A percentile compares a stretch with the other conserved stretches of the same genome.
These are phyloP conservation scores for Daktulosphaira vitifoliae DNA, from an alignment of 1,140 invertebrate species.

Conservation along the genomic window DNA sequence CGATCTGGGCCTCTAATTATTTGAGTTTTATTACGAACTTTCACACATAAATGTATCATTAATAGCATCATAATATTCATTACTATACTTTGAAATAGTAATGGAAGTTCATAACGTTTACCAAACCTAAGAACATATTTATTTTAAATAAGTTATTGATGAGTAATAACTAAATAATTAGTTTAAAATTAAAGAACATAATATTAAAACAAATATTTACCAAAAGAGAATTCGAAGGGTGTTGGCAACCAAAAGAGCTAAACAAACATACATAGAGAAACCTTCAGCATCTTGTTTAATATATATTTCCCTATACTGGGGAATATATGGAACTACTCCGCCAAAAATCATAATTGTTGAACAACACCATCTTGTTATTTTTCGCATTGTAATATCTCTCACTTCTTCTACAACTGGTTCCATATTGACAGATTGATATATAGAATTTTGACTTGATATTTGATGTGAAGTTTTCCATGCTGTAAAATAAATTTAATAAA, in stretches of 20 bases:
- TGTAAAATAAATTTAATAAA: background rate
- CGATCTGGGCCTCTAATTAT: conserved; percentile 65
- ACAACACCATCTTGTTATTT: conserved; percentile 39
- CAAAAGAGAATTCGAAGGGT: conserved; percentile 95
- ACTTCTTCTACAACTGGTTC: conserved; percentile 40
- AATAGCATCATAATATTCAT: conserved; percentile 95
- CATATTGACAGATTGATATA: conserved; percentile 35
- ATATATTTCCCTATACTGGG: conserved; percentile 88
- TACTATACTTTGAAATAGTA: conserved; percentile 91
- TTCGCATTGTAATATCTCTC: conserved; percentile 38
- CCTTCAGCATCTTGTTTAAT: conserved; percentile 84
- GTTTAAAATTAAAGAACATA: background rate
- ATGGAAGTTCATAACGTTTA: conserved; percentile 86
- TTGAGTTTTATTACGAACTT: conserved; percentile 73
- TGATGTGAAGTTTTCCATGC: conserved; percentile 5
- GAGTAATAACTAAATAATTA: background rate
- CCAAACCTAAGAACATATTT: conserved; percentile 72
- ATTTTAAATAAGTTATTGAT: conserved; percentile 39
- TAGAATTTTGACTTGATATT: background rate
- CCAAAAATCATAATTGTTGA: conserved; percentile 73
- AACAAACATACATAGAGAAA: conserved; percentile 93
- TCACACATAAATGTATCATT: conserved; percentile 90
- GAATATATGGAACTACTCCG: conserved; percentile 77
- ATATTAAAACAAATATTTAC: conserved; percentile 52
- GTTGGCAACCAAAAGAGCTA: conserved; percentile 89